Evolutionary conservation across 2,888 invertebrate species (phyloP).

Genomic region (Lampropteryx suffumata): DNA sequence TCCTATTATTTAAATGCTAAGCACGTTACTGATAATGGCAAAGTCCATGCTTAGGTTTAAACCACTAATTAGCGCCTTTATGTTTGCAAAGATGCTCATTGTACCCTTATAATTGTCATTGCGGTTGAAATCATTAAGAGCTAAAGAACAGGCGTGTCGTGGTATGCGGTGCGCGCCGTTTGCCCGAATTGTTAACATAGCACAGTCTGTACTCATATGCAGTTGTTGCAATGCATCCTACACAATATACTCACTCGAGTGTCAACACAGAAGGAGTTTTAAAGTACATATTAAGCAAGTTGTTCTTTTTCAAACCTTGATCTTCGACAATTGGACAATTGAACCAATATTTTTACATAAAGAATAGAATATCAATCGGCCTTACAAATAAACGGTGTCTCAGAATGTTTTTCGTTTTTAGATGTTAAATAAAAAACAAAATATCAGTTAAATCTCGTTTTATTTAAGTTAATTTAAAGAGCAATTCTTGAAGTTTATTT

Average conservation of each 20-base stretch:
- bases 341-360: too few species aligned
- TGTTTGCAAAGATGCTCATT: slow-evolving; percentile 1
- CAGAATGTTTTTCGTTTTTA: too few species aligned
- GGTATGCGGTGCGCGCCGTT: slow-evolving; percentile 13
- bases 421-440: too few species aligned
- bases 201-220: slow-evolving; percentile 2
- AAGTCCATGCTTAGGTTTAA: not conserved
- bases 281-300: too few species aligned
- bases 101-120: slow-evolving; percentile 2
- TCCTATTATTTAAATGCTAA: slow-evolving; percentile 7
- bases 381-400: too few species aligned
- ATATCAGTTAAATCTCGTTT: too few species aligned
- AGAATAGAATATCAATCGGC: too few species aligned
- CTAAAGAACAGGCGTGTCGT: slow-evolving; percentile 17
- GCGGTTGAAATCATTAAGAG: slow-evolving; percentile 14
- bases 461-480: too few species aligned
- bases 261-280: not conserved
- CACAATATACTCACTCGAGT: not conserved
- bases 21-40: not conserved
- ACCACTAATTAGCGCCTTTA: slow-evolving; percentile 7
- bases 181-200: slow-evolving; percentile 21
- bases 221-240: slow-evolving; percentile 19
- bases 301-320: too few species aligned
- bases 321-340: too few species aligned
- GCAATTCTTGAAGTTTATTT: too few species aligned